A percentile compares a stretch with the other conserved stretches of the same genome.
Evolutionary conservation across 2,113 vertebrate genomes (phyloP).

Genomic region (Irena cyanogastra): DNA sequence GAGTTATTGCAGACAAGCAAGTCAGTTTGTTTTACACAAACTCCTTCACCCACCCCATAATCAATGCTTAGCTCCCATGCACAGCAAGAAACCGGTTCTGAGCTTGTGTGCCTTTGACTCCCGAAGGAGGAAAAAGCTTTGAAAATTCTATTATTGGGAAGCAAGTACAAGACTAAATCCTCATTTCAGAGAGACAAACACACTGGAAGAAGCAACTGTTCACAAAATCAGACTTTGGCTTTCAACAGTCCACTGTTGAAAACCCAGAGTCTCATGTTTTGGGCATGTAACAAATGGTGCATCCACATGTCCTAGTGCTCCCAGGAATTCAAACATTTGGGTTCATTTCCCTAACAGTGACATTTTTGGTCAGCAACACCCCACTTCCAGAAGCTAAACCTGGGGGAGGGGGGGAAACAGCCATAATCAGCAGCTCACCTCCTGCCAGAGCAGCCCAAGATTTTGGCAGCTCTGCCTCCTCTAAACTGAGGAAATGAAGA

Average conservation of each 20-base stretch:
- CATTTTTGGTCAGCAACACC: neutral
- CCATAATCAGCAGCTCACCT: neutral
- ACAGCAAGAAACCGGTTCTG: neutral
- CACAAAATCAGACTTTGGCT: neutral
- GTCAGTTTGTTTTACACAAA: neutral
- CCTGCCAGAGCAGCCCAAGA: neutral
- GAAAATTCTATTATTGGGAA: neutral
- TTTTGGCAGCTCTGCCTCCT: neutral
- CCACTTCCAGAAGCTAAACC: neutral
- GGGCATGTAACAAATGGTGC: neutral
- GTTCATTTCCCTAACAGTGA: neutral
- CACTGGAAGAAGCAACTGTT: neutral
- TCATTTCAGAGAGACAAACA: neutral
- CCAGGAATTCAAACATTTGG: neutral
- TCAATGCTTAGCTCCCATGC: neutral
- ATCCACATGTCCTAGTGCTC: accelerated
- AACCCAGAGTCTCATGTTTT: neutral
- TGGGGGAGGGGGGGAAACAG: neutral
- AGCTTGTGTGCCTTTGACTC: neutral
- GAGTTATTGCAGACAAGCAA: neutral
- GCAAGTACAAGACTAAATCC: neutral
- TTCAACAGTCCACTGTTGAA: neutral
- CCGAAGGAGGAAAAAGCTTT: neutral
- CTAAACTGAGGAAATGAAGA: neutral
- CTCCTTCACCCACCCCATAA: neutral